phyloP scores from a whole-genome alignment of 1,140 invertebrate genomes.

The Carposina sasakii region DNA sequence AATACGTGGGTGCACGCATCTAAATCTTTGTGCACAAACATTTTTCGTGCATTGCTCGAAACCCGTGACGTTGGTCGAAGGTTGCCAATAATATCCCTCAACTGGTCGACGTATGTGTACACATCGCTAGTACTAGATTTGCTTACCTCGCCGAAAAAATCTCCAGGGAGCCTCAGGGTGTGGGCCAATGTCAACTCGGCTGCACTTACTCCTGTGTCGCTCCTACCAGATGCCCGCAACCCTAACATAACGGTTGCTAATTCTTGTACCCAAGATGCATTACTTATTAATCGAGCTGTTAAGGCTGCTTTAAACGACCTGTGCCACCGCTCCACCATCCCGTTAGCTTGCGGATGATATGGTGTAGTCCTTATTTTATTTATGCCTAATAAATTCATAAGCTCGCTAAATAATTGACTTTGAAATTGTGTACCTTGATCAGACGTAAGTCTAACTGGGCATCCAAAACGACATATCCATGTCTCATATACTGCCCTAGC shows the following conservation, averaged over 20 bases:
- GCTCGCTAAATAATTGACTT: conserved; percentile 24
- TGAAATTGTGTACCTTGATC: conserved; percentile 22
- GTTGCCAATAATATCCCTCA: background rate
- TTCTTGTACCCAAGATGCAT: conserved; percentile 22
- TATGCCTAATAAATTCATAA: conserved; percentile 25
- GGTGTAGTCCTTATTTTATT: no score
- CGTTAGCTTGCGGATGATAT: conserved; percentile 44
- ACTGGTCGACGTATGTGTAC: background rate
- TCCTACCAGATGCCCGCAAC: conserved; percentile 22
- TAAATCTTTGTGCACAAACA: no score
- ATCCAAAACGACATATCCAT: conserved; percentile 59
- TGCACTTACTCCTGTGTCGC: conserved; percentile 20
- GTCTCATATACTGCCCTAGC: conserved; percentile 29
- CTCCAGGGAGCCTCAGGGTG: conserved; percentile 24
- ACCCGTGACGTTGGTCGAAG: background rate
- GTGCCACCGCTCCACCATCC: conserved; percentile 41
- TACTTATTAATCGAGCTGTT: conserved; percentile 12
- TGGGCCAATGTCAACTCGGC: no score
- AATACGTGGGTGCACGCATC: no score
- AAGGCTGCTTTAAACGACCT: conserved; percentile 41
- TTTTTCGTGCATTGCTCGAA: no score
- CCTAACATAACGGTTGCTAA: conserved; percentile 44
- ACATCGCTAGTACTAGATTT: background rate
- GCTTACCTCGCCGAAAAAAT: conserved; percentile 10
- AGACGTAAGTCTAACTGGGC: conserved; percentile 43